These are phyloP conservation scores for Nicator chloris DNA, from an alignment of 2,113 vertebrate genomes.

Conservation along the genomic window DNA sequence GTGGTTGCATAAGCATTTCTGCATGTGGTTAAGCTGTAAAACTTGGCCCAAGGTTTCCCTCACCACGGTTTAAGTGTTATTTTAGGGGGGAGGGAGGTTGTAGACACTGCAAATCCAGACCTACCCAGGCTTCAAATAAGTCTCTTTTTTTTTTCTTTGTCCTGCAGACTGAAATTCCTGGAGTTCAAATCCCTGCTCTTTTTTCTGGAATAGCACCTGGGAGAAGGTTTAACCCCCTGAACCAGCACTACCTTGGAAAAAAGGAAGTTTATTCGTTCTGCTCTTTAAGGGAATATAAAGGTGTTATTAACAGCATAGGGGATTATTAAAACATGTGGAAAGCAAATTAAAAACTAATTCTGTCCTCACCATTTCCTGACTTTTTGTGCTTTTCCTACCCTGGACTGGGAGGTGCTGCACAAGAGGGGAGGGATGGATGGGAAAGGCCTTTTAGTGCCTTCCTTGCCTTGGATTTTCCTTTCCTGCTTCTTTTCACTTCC, in stretches of 20 bases:
- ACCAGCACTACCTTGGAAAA: neutral
- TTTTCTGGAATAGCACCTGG: neutral
- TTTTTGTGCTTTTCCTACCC: neutral
- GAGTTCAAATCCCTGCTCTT: neutral
- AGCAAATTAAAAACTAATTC: constrained; percentile 1
- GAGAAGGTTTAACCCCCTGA: neutral
- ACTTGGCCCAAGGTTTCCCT: neutral
- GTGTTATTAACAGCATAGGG: neutral
- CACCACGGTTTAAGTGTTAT: neutral
- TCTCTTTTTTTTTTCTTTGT: neutral
- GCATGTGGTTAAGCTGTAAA: neutral
- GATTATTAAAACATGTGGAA: neutral
- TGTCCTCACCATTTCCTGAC: neutral
- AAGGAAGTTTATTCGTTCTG: neutral
- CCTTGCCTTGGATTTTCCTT: neutral
- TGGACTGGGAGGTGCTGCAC: neutral
- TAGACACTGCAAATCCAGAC: neutral
- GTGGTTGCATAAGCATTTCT: neutral
- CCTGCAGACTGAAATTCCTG: neutral
- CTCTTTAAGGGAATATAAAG: neutral
- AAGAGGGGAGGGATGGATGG: neutral
- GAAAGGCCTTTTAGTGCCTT: neutral
- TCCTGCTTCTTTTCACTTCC: neutral
- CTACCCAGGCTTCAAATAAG: neutral
- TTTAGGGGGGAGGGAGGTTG: neutral